Evolutionary conservation across 1,140 invertebrate species (phyloP).

Genomic region (Yoshiicerus persimilis): DNA sequence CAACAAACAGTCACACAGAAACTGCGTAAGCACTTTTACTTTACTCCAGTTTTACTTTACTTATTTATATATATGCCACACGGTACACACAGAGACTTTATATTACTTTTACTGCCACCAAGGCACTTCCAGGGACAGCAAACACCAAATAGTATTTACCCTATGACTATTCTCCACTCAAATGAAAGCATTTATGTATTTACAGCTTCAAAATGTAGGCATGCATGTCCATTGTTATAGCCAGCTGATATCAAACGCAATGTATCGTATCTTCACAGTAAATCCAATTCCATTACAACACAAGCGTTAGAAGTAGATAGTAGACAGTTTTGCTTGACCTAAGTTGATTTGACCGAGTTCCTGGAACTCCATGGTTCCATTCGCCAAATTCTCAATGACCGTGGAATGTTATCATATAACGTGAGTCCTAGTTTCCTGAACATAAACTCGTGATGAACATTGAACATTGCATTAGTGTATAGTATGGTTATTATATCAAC

Average conservation of each 20-base stretch:
- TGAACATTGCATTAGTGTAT: too few species aligned
- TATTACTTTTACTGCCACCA: neutral
- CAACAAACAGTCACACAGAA: neutral
- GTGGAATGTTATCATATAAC: neutral
- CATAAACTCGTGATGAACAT: neutral
- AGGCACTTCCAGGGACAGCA: neutral
- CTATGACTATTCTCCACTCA: neutral
- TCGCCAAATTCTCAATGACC: neutral
- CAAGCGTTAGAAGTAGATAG: neutral
- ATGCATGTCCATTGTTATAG: neutral
- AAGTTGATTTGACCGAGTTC: neutral
- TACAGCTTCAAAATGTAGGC: neutral
- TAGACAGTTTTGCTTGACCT: neutral
- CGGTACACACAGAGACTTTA: neutral
- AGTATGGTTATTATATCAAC: too few species aligned
- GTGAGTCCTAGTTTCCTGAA: neutral
- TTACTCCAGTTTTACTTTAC: too few species aligned
- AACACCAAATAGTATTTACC: neutral
- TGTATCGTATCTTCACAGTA: neutral
- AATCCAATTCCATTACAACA: neutral
- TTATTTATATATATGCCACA: too few species aligned
- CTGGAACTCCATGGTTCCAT: neutral
- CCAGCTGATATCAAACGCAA: neutral
- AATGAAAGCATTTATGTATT: neutral
- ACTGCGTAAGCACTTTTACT: neutral